Evolutionary conservation across 64 coral and sea anemone species (phyloP).

Genomic region (Hydrozoanthus tunicans): DNA sequence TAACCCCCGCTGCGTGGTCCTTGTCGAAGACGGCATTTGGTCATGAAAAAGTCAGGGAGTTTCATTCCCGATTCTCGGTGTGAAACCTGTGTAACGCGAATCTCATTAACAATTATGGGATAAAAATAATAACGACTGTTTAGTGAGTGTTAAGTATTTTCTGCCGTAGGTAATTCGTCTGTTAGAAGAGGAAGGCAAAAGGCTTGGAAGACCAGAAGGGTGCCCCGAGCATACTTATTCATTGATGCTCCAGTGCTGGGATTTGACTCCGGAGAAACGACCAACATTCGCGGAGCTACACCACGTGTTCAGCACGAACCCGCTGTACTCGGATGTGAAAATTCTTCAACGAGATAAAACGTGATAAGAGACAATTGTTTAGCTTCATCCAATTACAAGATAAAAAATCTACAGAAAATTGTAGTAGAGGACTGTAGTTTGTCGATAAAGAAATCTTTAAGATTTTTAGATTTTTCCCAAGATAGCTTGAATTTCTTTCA

Average conservation of each 20-base stretch:
- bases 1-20: too few species aligned
- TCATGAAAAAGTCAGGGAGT: too few species aligned
- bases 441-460: too few species aligned
- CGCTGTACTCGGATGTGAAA: conserved; percentile 94
- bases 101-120: too few species aligned
- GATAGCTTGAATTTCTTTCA: too few species aligned
- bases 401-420: neutral
- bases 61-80: too few species aligned
- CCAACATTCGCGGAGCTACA: conserved; percentile 93
- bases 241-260: conserved; percentile 97
- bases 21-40: too few species aligned
- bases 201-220: conserved; percentile 86
- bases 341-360: conserved; percentile 51
- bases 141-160: neutral
- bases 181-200: conserved; percentile 90
- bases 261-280: conserved; percentile 89
- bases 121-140: too few species aligned
- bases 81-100: too few species aligned
- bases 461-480: too few species aligned
- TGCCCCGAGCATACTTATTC: conserved; percentile 94
- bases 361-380: neutral
- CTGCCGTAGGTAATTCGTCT: conserved; percentile 81
- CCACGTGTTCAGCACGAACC: conserved; percentile 94
- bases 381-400: neutral
- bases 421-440: neutral